Conservation (phyloP, 2,888 invertebrate genomes). For the Mechanitis messenoides region DNA sequence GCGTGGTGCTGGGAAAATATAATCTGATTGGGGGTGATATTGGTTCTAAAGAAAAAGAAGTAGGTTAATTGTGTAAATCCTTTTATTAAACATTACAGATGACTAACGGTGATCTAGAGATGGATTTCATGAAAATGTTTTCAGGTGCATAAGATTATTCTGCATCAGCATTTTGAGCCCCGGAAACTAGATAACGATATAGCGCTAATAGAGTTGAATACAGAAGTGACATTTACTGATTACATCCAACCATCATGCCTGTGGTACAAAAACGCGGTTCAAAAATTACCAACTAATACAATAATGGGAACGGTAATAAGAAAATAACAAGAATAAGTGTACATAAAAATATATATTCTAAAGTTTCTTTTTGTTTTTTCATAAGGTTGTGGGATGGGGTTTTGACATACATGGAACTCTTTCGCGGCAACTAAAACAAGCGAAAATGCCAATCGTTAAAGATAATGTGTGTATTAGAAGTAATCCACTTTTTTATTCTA, state of each 20-base stretch:
- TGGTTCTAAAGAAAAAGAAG: constrained; percentile 46
- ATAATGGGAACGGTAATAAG: constrained; percentile 20
- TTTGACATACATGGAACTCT: constrained; percentile 34
- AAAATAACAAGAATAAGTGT: neutral
- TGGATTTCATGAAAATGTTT: neutral
- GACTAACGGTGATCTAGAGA: too few relatives aligned
- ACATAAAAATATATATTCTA: neutral
- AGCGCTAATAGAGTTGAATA: neutral
- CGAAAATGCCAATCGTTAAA: constrained; percentile 34
- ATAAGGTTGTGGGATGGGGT: constrained; percentile 42
- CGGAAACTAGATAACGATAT: neutral
- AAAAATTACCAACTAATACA: constrained; percentile 1
- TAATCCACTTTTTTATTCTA: constrained; percentile 27
- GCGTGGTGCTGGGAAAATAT: constrained; percentile 49
- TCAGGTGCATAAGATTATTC: neutral
- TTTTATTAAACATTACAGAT: too few relatives aligned
- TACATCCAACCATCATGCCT: constrained; percentile 19
- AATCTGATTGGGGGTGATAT: constrained; percentile 47
- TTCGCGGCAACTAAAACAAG: constrained; percentile 32
- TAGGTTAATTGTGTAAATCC: constrained; percentile 21
- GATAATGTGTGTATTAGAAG: constrained; percentile 31
- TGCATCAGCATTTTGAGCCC: neutral
- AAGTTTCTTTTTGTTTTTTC: neutral
- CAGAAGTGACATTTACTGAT: constrained; percentile 12
- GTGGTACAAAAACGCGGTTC: constrained; percentile 10